A percentile compares a stretch with the other conserved stretches of the same genome.
Conservation (phyloP, 2,113 vertebrate genomes). For the Aspidoscelis tigris region DNA sequence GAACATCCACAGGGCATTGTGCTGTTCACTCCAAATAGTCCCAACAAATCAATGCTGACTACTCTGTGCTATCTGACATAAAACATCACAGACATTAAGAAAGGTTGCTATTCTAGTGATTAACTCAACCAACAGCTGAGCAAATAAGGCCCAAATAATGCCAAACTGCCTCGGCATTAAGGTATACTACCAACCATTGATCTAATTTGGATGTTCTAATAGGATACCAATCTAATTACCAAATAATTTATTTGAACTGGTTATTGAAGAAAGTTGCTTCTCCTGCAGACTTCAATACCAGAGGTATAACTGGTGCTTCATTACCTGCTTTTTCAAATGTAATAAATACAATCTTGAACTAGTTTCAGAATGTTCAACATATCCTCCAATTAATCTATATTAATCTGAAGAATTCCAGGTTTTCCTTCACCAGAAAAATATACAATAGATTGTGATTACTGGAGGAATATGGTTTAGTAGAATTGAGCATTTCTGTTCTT, state of each 20-base stretch:
- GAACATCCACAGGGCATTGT: conserved; percentile 46
- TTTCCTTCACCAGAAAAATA: not conserved
- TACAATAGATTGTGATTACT: conserved; percentile 11
- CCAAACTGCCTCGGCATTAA: conserved; percentile 31
- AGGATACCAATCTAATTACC: conserved; percentile 38
- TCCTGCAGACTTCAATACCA: conserved; percentile 16
- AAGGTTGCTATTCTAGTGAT: conserved; percentile 34
- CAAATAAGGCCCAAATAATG: conserved; percentile 22
- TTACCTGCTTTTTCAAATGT: conserved; percentile 53
- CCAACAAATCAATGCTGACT: conserved; percentile 38
- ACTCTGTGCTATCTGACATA: conserved; percentile 21
- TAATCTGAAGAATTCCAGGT: conserved; percentile 6
- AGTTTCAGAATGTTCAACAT: conserved; percentile 38
- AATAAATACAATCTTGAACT: conserved; percentile 47
- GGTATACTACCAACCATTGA: conserved; percentile 36
- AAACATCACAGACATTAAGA: conserved; percentile 37
- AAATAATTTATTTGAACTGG: conserved; percentile 54
- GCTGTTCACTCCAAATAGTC: not conserved
- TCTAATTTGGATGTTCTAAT: conserved; percentile 48
- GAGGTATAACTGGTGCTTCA: conserved; percentile 39
- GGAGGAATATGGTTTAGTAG: not conserved
- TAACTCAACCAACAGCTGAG: conserved; percentile 40
- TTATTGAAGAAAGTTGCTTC: conserved; percentile 46
- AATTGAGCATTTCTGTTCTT: not conserved
- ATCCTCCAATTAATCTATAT: conserved; percentile 45